These are phyloP conservation scores for Thinocorus orbignyianus DNA, from an alignment of 2,113 vertebrate species.

Conservation along the genomic window DNA sequence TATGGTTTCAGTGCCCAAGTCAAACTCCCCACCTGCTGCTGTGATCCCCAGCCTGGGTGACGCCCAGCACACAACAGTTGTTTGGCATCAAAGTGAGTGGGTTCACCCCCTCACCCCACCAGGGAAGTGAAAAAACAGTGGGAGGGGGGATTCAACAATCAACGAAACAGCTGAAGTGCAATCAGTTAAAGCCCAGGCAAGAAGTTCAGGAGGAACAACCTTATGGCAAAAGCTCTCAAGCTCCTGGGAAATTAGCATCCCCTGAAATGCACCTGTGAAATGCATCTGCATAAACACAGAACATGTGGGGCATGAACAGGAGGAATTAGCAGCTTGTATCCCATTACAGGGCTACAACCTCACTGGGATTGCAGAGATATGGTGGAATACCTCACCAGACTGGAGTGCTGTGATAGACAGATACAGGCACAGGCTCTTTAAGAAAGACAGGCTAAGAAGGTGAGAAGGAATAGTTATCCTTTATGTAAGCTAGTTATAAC, in stretches of 20 bases:
- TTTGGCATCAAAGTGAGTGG: neutral
- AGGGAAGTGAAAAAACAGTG: neutral
- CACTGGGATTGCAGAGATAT: neutral
- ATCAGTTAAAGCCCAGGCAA: neutral
- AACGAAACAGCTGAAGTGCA: neutral
- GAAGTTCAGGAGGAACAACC: neutral
- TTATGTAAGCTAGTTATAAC: neutral
- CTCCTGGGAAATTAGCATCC: neutral
- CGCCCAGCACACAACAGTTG: neutral
- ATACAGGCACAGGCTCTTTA: neutral
- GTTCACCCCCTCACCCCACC: neutral
- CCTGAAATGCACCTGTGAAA: neutral
- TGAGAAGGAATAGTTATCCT: neutral
- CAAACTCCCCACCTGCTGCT: neutral
- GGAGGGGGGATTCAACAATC: neutral
- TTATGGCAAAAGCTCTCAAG: neutral
- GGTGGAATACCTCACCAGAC: neutral
- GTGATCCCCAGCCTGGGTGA: neutral
- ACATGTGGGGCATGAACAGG: neutral
- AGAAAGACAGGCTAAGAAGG: neutral
- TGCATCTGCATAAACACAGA: neutral
- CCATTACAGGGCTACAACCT: neutral
- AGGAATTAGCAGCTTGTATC: neutral
- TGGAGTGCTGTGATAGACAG: neutral
- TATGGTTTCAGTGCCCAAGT: neutral